phyloP scores from a whole-genome alignment of 1,140 invertebrate species.

The Myzus persicae region DNA sequence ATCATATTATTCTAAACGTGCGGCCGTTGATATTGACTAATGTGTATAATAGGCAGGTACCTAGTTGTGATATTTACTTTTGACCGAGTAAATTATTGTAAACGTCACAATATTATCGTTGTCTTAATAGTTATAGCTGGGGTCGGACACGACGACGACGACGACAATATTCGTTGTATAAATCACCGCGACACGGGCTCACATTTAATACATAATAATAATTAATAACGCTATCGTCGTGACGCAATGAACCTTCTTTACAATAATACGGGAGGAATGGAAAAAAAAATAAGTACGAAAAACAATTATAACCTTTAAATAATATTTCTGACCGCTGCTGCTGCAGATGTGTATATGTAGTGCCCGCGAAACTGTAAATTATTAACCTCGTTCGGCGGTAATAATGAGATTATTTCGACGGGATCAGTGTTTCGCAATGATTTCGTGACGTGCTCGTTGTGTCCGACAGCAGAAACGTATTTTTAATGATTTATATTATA shows the following conservation, averaged over 20 bases:
- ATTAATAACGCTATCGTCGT: not conserved
- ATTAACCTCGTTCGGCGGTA: constrained; percentile 31
- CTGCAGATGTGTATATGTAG: too few relatives aligned
- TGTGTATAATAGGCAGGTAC: not conserved
- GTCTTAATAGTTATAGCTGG: not conserved
- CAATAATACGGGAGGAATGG: not conserved
- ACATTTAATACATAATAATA: not conserved
- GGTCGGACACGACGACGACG: not conserved
- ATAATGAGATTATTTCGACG: constrained; percentile 10
- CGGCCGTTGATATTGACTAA: constrained; percentile 20
- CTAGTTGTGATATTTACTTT: not conserved
- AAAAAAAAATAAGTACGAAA: constrained; percentile 23
- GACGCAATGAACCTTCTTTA: not conserved
- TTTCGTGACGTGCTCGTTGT: constrained; percentile 15
- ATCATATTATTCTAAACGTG: not conserved
- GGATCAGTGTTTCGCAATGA: constrained; percentile 26
- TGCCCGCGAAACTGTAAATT: not conserved
- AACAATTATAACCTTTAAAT: not conserved
- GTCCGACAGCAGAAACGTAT: constrained; percentile 12
- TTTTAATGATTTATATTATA: constrained; percentile 27
- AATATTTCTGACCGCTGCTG: not conserved
- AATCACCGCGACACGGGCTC: not conserved
- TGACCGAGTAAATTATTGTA: not conserved
- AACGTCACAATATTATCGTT: not conserved
- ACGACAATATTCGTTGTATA: not conserved